Conservation (phyloP, 2,113 vertebrate genomes). For the Poecile atricapillus region DNA sequence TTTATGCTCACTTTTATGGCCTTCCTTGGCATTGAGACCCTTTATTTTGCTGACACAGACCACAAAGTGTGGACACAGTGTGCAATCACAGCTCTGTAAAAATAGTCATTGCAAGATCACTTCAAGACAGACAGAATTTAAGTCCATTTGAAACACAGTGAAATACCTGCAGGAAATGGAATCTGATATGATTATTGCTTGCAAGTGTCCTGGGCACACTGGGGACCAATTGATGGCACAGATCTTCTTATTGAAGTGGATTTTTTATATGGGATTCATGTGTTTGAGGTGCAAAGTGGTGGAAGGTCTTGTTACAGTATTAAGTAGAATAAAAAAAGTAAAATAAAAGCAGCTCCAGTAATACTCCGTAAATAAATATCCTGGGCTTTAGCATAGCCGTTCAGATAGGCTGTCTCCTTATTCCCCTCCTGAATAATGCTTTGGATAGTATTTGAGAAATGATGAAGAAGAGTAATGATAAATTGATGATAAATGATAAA, state of each 20-base stretch:
- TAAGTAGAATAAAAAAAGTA: background rate
- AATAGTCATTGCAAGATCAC: background rate
- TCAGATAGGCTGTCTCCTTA: background rate
- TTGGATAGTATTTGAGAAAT: background rate
- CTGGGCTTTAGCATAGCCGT: background rate
- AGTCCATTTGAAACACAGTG: background rate
- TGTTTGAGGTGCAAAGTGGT: background rate
- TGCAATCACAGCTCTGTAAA: background rate
- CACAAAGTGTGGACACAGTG: background rate
- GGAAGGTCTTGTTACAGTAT: background rate
- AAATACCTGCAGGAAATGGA: background rate
- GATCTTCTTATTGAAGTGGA: background rate
- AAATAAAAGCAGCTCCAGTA: background rate
- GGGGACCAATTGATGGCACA: background rate
- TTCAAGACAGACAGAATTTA: background rate
- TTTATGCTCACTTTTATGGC: background rate
- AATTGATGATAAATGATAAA: background rate
- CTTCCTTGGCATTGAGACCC: background rate
- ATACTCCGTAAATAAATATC: background rate
- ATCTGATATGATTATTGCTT: background rate
- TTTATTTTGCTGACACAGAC: background rate
- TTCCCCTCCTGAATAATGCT: background rate
- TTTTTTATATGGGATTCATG: background rate
- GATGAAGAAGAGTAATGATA: background rate
- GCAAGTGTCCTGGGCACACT: background rate